A percentile compares a stretch with the other conserved stretches of the same genome.
Evolutionary conservation across 2,797 vertebrate species (phyloP).

Genomic region (Centroberyx gerrardi): DNA sequence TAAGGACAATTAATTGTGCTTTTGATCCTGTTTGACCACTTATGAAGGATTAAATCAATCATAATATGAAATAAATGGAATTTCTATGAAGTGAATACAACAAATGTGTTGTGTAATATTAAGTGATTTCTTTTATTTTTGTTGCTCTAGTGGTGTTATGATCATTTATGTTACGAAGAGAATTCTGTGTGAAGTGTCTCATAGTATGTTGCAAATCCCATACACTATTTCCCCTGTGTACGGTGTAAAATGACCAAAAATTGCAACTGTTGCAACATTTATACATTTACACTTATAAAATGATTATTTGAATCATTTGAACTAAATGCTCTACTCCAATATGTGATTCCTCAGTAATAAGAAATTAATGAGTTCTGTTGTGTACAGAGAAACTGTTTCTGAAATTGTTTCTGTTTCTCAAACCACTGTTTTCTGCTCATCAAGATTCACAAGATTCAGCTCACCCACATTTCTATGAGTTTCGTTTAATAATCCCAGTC

Average conservation of each 20-base stretch:
- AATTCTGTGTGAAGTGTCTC: background rate
- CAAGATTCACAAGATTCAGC: too few relatives aligned
- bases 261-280: background rate
- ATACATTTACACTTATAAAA: background rate
- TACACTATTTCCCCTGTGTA: background rate
- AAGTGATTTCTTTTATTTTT: conserved; percentile 1
- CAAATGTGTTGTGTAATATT: background rate
- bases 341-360: conserved; percentile 10
- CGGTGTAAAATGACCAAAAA: conserved; percentile 14
- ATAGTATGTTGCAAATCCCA: background rate
- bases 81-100: conserved; percentile 27
- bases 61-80: conserved; percentile 12
- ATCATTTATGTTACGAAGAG: background rate
- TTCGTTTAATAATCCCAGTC: background rate
- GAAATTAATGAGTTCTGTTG: background rate
- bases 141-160: conserved; percentile 3
- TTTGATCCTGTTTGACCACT: conserved; percentile 51
- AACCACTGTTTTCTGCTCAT: conserved; percentile 1
- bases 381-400: background rate
- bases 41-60: conserved; percentile 31
- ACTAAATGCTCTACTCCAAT: background rate
- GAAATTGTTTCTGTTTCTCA: background rate
- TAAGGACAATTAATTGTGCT: conserved; percentile 8
- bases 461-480: background rate
- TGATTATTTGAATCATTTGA: conserved; percentile 20